Conservation (phyloP, 2,888 invertebrate genomes). For the Schizotus pectinicornis region DNA sequence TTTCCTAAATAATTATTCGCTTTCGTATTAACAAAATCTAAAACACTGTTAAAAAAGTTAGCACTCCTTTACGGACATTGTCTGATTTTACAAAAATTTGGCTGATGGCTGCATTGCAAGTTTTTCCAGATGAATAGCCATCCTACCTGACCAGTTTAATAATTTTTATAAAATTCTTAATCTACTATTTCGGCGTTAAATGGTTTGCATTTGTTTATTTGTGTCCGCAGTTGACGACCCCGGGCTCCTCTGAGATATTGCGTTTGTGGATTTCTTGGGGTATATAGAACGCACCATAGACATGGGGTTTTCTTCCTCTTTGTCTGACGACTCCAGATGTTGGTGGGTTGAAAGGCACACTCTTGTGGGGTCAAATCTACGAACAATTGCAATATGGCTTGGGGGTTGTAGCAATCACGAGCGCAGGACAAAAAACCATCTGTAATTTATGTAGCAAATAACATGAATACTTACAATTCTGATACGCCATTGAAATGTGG, state of each 20-base stretch:
- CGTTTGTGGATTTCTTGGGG: background rate
- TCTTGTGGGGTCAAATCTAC: constrained; percentile 18
- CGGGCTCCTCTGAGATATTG: background rate
- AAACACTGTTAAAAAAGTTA: too few species aligned
- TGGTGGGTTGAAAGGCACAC: constrained; percentile 14
- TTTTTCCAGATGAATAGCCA: background rate
- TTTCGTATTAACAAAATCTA: too few species aligned
- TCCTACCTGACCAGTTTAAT: background rate
- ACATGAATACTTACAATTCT: constrained; percentile 10
- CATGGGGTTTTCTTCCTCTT: constrained; percentile 9
- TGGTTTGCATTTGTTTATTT: background rate
- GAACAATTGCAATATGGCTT: constrained; percentile 22
- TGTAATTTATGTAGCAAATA: constrained; percentile 17
- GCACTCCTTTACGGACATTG: too few species aligned
- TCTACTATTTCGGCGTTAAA: background rate
- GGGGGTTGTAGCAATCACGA: constrained; percentile 11
- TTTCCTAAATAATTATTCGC: too few species aligned
- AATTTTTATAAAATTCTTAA: background rate
- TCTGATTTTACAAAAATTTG: too few species aligned
- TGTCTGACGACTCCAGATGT: constrained; percentile 17
- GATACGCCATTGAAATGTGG: too few species aligned
- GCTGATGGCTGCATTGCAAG: background rate
- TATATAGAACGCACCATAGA: background rate
- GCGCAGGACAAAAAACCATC: constrained; percentile 22
- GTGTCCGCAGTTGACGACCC: background rate